Evolutionary conservation across 2,888 invertebrate genomes (phyloP), one percentile per base, ranked within the genome.

Genomic region (Syrista parreyssii): DNA sequence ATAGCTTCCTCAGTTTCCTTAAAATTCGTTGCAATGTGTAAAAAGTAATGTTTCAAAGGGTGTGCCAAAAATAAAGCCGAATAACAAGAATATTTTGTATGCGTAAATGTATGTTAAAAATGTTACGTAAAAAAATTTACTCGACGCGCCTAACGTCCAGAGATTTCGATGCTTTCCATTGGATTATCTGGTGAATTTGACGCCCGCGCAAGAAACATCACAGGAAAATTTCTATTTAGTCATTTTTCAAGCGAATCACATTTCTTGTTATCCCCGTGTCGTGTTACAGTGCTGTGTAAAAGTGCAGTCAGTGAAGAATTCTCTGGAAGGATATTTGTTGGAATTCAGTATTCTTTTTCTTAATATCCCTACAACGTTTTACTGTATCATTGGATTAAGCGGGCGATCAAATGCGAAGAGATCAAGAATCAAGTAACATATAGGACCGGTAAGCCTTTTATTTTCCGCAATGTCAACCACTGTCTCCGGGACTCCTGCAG

Each of bases 141-240:
- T 23, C 55, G 23, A 35, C 33, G 23, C 74, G n/a, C 12, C 35
- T 35, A 15, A 30, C 74, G 34, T 34, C 33, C 34, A 35, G 74
- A 74, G 74, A 74, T 35, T 74, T 74, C 74, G 35, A 74, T 35
- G 35, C 35, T 30, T 34, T 30, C 73, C 15, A 23, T 23, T 55
- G 55, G 23, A 55, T 76, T 35, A 34, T 32, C 40, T 68, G 78
- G 76, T 74, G 78, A 78, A 68, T 33, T 78, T 75, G 76, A 78
- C 68, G 76, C 78, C n/a, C 40, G 78, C 31, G 73, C 72, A 76
- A 73, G 78, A 75, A 32, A 36, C 23, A 9, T 9, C 23, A 23
- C 23, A 55, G 1, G 6, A 55, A 23, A 55, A 23, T 55, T 55
- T 1, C 6, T 23, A 23, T 55, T 2, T 55, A 55, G 55, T 55